Conservation (phyloP, 2,113 vertebrate species). For the Sander vitreus region DNA sequence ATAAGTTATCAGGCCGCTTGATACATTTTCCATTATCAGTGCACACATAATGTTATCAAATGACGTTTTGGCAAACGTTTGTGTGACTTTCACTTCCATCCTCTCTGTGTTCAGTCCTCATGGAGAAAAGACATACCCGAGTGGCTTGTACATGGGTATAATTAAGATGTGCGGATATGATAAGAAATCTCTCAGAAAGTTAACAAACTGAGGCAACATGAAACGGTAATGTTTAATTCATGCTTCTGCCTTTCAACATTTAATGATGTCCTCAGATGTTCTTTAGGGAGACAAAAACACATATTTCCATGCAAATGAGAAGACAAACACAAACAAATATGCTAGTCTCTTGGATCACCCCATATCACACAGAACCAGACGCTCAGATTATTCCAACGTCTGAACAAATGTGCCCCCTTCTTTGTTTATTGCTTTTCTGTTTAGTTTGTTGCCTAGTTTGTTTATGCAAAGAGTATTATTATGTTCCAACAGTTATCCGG, state of each 20-base stretch:
- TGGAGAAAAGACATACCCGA: constrained; percentile 7
- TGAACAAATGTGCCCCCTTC: constrained; percentile 60
- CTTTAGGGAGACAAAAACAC: constrained; percentile 56
- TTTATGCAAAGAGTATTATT: constrained; percentile 50
- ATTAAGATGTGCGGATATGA: constrained; percentile 51
- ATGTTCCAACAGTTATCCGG: constrained; percentile 36
- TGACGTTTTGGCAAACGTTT: constrained; percentile 20
- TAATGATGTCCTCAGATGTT: constrained; percentile 72
- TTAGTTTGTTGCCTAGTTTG: constrained; percentile 68
- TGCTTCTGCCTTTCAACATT: constrained; percentile 63
- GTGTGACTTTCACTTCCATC: constrained; percentile 20
- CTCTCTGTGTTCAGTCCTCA: constrained; percentile 5
- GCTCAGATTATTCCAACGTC: constrained; percentile 55
- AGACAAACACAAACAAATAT: constrained; percentile 73
- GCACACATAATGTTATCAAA: constrained; percentile 27
- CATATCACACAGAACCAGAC: constrained; percentile 66
- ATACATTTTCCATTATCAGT: not conserved
- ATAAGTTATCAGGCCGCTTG: constrained; percentile 20
- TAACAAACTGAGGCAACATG: constrained; percentile 60
- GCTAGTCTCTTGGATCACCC: constrained; percentile 55
- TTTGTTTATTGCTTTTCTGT: constrained; percentile 58
- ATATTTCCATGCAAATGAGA: constrained; percentile 76
- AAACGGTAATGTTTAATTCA: constrained; percentile 68
- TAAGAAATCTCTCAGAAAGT: constrained; percentile 57
- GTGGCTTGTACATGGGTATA: constrained; percentile 46